Evolutionary conservation across 1,140 invertebrate genomes (phyloP).

Genomic region (Gonioctena quinquepunctata): DNA sequence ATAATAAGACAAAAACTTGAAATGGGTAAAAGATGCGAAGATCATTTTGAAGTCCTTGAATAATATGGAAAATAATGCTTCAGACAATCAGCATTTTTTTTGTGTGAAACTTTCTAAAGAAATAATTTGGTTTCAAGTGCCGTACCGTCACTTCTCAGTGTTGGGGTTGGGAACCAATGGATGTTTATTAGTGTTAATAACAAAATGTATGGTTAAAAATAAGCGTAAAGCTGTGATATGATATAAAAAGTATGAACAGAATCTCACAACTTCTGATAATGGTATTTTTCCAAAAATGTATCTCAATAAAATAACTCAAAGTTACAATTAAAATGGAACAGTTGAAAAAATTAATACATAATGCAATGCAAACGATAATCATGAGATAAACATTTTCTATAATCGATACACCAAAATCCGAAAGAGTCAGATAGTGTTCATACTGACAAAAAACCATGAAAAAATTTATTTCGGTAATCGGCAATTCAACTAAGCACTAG

Average conservation of each 20-base stretch:
- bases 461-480: slow-evolving; percentile 16
- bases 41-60: slow-evolving; percentile 12
- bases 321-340: too few relatives aligned
- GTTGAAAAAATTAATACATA: too few relatives aligned
- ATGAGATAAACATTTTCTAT: neutral
- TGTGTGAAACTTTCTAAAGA: slow-evolving; percentile 33
- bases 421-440: slow-evolving; percentile 13
- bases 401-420: neutral
- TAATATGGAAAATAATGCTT: slow-evolving; percentile 18
- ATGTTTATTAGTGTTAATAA: slow-evolving; percentile 49
- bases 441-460: slow-evolving; percentile 12
- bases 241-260: slow-evolving; percentile 11
- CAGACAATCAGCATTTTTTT: neutral
- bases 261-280: neutral
- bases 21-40: slow-evolving; percentile 6
- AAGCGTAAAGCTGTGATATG: slow-evolving; percentile 24
- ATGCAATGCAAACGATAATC: neutral
- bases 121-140: slow-evolving; percentile 53
- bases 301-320: too few relatives aligned
- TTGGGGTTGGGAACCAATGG: slow-evolving; percentile 43
- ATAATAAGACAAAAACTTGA: too few relatives aligned
- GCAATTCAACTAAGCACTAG: slow-evolving; percentile 45
- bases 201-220: slow-evolving; percentile 41
- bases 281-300: neutral
- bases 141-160: slow-evolving; percentile 42